Percentiles rank a stretch among this genome's conserved stretches.
Conservation (phyloP, 1,140 invertebrate species). For the Micrasema longulum region DNA sequence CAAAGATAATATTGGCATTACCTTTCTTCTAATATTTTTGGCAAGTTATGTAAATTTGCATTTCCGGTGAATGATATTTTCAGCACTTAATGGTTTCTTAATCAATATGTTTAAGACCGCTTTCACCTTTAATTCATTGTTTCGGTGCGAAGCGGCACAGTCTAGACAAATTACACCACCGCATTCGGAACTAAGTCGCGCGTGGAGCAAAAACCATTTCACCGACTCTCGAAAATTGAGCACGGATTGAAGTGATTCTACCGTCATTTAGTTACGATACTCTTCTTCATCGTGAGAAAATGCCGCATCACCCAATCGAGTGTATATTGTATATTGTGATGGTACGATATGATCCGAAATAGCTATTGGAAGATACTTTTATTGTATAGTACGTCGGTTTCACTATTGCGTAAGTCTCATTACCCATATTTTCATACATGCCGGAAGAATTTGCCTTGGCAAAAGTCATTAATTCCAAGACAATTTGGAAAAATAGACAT, state of each 20-base stretch:
- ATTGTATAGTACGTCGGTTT: neutral
- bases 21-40: constrained; percentile 2
- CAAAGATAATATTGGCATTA: neutral
- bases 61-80: constrained; percentile 21
- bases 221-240: neutral
- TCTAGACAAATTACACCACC: neutral
- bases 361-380: neutral
- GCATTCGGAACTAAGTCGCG: neutral
- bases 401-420: constrained; percentile 12
- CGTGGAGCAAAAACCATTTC: neutral
- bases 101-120: constrained; percentile 27
- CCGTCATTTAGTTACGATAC: constrained; percentile 7
- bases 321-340: neutral
- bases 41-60: neutral
- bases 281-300: constrained; percentile 25
- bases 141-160: neutral
- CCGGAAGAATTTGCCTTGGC: constrained; percentile 18
- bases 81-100: neutral
- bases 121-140: constrained; percentile 31
- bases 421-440: constrained; percentile 9
- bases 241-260: neutral
- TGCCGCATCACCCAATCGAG: constrained; percentile 6
- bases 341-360: neutral
- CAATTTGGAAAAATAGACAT: constrained; percentile 8
- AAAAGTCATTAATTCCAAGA: constrained; percentile 8